These are phyloP conservation scores for Helleia helle DNA, from an alignment of 2,888 invertebrate genomes.

Conservation along the genomic window DNA sequence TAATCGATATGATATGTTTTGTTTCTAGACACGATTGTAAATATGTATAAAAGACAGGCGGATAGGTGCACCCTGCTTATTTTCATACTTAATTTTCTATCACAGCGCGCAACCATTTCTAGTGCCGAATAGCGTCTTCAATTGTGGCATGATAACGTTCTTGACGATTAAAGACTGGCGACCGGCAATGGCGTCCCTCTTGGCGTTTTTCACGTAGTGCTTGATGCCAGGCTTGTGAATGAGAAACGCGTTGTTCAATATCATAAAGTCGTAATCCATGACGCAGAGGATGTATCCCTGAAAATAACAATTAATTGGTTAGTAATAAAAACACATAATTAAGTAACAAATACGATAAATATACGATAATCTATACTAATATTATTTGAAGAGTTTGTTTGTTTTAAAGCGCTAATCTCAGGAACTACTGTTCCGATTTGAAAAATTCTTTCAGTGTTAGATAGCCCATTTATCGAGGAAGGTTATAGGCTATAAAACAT, in stretches of 20 bases:
- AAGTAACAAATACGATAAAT: too few relatives aligned
- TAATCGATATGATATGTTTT: slow-evolving; percentile 46
- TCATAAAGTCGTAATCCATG: slow-evolving; percentile 93
- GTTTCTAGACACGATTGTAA: slow-evolving; percentile 30
- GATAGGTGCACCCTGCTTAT: slow-evolving; percentile 34
- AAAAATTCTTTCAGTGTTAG: too few relatives aligned
- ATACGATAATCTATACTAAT: too few relatives aligned
- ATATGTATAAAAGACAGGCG: slow-evolving; percentile 36
- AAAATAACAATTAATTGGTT: slow-evolving; percentile 22
- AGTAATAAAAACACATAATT: not conserved
- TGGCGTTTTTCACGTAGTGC: slow-evolving; percentile 83
- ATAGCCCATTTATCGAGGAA: too few relatives aligned
- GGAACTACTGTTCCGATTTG: too few relatives aligned
- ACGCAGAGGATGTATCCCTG: slow-evolving; percentile 94
- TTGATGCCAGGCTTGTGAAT: slow-evolving; percentile 95
- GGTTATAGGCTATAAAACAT: too few relatives aligned
- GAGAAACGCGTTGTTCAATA: slow-evolving; percentile 93
- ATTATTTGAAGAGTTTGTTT: too few relatives aligned
- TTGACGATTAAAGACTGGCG: slow-evolving; percentile 85
- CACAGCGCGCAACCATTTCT: slow-evolving; percentile 86
- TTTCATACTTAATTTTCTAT: slow-evolving; percentile 23
- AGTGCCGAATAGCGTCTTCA: slow-evolving; percentile 87
- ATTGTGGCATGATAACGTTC: slow-evolving; percentile 87
- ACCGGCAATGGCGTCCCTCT: slow-evolving; percentile 82
- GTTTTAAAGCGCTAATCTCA: too few relatives aligned